Base-by-base conservation (phyloP, 2,797 vertebrate genomes). In the Enteromius thamalakanensis region DNA sequence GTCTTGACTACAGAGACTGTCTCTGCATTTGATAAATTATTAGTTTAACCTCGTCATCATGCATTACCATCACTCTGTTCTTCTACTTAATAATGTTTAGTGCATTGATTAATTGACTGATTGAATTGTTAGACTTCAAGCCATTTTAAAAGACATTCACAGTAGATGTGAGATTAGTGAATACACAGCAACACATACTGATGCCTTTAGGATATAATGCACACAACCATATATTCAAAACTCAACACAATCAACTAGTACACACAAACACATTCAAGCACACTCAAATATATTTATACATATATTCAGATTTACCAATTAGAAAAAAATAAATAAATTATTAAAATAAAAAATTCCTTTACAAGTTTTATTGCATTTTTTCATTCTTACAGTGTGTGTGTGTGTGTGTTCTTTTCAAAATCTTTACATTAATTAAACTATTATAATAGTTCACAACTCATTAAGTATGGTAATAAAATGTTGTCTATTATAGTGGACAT, bases 161-260 rank as follows among this genome's bases (percentile, higher is more conserved):
- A 45, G 45, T 15, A 14, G 45, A 47, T 40, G 6, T 47, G 45
- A 47, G 45, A 47, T 49, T 14, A 49, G 47, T 21, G 51, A 53
- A 53, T 21, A 53, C 51, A 53, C 17, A 21, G 17, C 51, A 21
- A 78, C 55, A 47, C 58, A 14, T 37, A 6, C 58, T 1, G 6
- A 32, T 17, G 60, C 6, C 62, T 64, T 64, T 15, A 64, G 17
- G 2, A 29, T 32, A 64, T 29, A 64, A 37, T 70, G 67, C 75
- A 29, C 55, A 81, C 21, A 34, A 17, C 53, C 75, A 83, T 26
- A 51, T 65, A 53, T 53, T 53, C 51, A 21, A 40, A 40, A 40
- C 40, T 53, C 51, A 45, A 29, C 19, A 70, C 64, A 79, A 1
- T 9, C 15, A 49, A 6, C 15, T 21, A 83, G 10, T 12, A 53